A percentile compares a stretch with the other conserved stretches of the same genome.
Conservation (phyloP, 2,113 vertebrate genomes). For the Perca fluviatilis region DNA sequence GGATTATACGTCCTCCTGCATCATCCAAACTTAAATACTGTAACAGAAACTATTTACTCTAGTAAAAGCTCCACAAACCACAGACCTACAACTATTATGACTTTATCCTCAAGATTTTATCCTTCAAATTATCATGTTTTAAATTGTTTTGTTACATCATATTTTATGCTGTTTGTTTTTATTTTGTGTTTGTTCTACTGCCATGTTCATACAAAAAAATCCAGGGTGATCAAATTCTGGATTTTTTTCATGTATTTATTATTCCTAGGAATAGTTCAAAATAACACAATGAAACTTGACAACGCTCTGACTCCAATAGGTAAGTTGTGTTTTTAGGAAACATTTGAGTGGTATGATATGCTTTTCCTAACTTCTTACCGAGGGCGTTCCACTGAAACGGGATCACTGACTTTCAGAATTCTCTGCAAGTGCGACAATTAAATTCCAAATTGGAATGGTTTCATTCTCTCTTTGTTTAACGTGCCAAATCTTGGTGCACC, state of each 20-base stretch:
- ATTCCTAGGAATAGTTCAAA: conserved; percentile 99
- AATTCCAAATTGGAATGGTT: conserved; percentile 99
- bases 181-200: conserved; percentile 90
- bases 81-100: conserved; percentile 82
- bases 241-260: conserved; percentile 99
- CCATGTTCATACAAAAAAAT: conserved; percentile 94
- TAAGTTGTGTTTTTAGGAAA: conserved; percentile 88
- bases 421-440: conserved; percentile 93
- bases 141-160: conserved; percentile 83
- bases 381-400: conserved; percentile 88
- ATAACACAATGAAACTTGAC: conserved; percentile 98
- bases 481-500: conserved; percentile 97
- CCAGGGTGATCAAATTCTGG: conserved; percentile 98
- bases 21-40: conserved; percentile 74
- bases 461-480: conserved; percentile 95
- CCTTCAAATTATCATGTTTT: conserved; percentile 84
- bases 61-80: conserved; percentile 80
- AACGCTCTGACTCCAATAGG: conserved; percentile 92
- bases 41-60: conserved; percentile 68
- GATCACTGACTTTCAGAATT: conserved; percentile 97
- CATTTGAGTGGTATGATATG: conserved; percentile 46
- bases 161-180: conserved; percentile 76
- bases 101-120: conserved; percentile 85
- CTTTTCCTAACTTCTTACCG: conserved; percentile 89
- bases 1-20: conserved; percentile 64